A percentile compares a stretch with the other conserved stretches of the same genome.
phyloP scores from a whole-genome alignment of 2,113 vertebrate genomes.

The Leptosomus discolor region DNA sequence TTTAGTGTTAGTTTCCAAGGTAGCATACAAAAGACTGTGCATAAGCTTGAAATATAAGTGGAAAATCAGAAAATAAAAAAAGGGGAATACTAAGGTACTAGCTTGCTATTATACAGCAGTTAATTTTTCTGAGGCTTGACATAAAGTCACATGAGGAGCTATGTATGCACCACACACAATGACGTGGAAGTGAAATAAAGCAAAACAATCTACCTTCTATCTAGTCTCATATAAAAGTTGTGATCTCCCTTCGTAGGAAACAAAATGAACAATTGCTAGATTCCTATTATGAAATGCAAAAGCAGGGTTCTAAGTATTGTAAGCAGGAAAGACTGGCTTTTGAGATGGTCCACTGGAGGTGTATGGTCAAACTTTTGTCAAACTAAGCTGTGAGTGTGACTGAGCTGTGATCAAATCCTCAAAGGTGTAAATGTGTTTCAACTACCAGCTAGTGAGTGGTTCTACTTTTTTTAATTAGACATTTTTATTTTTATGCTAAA shows the following conservation, averaged over 20 bases:
- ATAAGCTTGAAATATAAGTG: neutral
- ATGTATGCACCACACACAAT: neutral
- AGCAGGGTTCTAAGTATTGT: neutral
- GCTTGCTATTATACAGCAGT: neutral
- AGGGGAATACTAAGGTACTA: neutral
- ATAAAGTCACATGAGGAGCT: neutral
- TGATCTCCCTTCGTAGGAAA: neutral
- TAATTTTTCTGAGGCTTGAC: neutral
- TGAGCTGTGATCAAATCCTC: neutral
- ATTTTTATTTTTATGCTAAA: neutral
- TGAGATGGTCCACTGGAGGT: neutral
- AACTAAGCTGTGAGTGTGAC: neutral
- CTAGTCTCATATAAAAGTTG: neutral
- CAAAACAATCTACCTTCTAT: neutral
- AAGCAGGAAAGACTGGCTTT: neutral
- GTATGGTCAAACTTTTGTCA: neutral
- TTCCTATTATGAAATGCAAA: neutral
- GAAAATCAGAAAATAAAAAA: neutral
- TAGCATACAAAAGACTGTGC: neutral
- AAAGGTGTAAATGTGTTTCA: neutral
- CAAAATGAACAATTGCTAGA: neutral
- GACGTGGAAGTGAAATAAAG: neutral
- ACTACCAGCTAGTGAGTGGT: neutral
- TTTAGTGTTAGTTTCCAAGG: neutral
- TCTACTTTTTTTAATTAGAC: neutral